Evolutionary conservation across 2,113 vertebrate genomes (phyloP), one percentile per base, ranked within the genome.

Genomic region (Struthidea cinerea): DNA sequence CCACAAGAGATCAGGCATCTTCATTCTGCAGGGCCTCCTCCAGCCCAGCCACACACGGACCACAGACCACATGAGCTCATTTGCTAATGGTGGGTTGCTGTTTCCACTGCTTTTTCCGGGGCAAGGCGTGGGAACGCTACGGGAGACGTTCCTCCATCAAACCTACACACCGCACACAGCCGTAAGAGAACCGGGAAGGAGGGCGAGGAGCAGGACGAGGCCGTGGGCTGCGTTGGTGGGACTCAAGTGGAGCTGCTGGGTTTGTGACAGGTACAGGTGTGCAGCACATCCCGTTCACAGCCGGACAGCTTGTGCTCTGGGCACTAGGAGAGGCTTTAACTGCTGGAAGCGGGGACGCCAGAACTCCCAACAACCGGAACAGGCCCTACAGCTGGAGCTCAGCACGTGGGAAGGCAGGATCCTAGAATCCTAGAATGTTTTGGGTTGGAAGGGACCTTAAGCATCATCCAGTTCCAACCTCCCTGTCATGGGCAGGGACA

Each of bases 141-240:
- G 0, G 46, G 71, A 83, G 42, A 18, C 23, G 50, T 15, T 88
- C 68, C 52, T 59, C 1, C 1, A 22, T 16, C 17, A 12, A 50
- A 42, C 1, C 0, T 11, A 32, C 5, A 9, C 14, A 6, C 20
- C 2, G 3, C 59, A 19, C 42, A 6, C 28, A 9, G 1, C 3
- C 3, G 1, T 0, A 9, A 39, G 37, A 42, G 46, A 49, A 10
- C 3, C 0, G 5, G 20, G 13, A 18, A 35, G 18, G 27, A 12
- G 0, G 4, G 16, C 0, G 16, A 50, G 11, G 30, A 42, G 63
- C 20, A 27, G 50, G 26, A 46, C 0, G 0, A 27, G 42, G 44
- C 13, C 0, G 0, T 0, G 11, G 13, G 46, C 20, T 6, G 44
- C 39, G 12, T 7, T 7, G 35, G 37, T 4, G 42, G 46, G 28